phyloP scores from a whole-genome alignment of 2,113 vertebrate species.

The Bubalus kerabau region DNA sequence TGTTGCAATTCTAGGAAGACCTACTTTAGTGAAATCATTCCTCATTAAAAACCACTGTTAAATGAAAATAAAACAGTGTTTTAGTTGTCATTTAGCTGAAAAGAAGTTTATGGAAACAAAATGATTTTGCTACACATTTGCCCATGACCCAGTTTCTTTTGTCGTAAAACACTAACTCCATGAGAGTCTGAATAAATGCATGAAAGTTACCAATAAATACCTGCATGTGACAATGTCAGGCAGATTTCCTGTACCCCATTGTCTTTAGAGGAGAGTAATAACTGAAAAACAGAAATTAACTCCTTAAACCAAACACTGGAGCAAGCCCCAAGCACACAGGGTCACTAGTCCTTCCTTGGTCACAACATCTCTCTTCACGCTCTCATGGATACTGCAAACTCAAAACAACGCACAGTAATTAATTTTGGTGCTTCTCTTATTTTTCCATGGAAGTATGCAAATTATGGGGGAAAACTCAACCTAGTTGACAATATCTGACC shows the following conservation, averaged over 20 bases:
- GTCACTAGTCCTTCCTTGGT: neutral
- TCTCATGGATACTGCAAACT: neutral
- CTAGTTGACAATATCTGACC: neutral
- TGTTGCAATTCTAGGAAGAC: neutral
- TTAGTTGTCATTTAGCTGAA: neutral
- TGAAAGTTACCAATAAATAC: neutral
- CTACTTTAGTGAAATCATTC: neutral
- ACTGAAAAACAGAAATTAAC: neutral
- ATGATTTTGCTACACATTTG: neutral
- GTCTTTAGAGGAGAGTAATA: neutral
- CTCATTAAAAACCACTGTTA: neutral
- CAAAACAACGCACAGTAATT: neutral
- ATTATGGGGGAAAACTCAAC: neutral
- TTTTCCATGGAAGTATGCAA: neutral
- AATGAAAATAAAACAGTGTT: neutral
- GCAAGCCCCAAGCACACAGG: neutral
- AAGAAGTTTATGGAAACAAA: slow-evolving; percentile 19
- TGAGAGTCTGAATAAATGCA: neutral
- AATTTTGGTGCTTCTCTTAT: neutral
- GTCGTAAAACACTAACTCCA: neutral
- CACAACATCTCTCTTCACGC: neutral
- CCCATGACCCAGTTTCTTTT: neutral
- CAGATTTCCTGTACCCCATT: neutral
- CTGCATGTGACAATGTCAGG: neutral
- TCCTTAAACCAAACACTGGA: neutral